A percentile compares a stretch with the other conserved stretches of the same genome.
phyloP scores from a whole-genome alignment of 35 echinoderm and acorn worm species.

The Apostichopus japonicus region DNA sequence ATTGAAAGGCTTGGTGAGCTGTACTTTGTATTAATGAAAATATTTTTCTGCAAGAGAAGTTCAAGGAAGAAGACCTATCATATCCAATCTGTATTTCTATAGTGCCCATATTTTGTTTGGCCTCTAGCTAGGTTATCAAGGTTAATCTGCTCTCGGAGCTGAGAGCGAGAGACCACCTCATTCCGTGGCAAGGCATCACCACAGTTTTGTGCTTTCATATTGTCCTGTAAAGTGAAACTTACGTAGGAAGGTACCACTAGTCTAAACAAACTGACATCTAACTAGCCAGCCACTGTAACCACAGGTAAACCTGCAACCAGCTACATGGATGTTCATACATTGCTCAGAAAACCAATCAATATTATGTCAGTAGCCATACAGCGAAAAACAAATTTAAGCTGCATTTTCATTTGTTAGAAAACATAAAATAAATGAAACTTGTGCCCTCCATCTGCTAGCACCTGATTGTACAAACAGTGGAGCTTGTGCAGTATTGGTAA shows the following conservation, averaged over 20 bases:
- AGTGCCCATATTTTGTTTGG: background rate
- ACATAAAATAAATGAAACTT: too few relatives aligned
- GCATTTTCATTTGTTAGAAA: too few relatives aligned
- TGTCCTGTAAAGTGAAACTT: too few relatives aligned
- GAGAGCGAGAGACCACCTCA: background rate
- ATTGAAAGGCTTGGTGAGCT: background rate
- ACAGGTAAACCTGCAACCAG: too few relatives aligned
- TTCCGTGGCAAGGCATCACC: background rate
- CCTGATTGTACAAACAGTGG: conserved; percentile 2
- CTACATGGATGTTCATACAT: too few relatives aligned
- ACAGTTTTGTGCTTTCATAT: background rate
- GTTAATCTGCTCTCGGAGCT: conserved; percentile 11
- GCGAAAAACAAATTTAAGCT: too few relatives aligned
- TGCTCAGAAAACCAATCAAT: too few relatives aligned
- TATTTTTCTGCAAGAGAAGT: conserved; percentile 1
- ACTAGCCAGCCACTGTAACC: too few relatives aligned
- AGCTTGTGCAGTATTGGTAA: background rate
- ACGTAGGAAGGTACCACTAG: too few relatives aligned
- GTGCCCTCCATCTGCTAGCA: background rate
- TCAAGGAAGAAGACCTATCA: background rate
- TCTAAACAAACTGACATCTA: too few relatives aligned
- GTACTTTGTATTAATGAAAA: conserved; percentile 11
- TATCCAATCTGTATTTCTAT: conserved; percentile 14
- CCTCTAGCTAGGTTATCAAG: conserved; percentile 22
- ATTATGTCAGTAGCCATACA: too few relatives aligned